Evolutionary conservation across 2,797 vertebrate genomes (phyloP), one percentile per base, ranked within the genome.

Genomic region (Myotis myotis): DNA sequence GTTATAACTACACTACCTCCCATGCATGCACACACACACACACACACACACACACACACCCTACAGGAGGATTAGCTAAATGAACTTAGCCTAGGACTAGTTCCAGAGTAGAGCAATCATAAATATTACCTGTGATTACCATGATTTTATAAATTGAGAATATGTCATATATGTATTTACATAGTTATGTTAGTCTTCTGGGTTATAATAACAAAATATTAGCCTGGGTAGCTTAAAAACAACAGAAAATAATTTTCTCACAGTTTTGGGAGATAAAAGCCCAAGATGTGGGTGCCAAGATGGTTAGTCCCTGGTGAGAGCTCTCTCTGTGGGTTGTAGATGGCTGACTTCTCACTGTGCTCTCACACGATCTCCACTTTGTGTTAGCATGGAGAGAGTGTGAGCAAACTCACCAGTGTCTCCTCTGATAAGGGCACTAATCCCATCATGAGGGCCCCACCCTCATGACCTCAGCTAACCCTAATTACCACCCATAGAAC

Each of bases 141-240:
- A 80, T 53, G 25, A 70, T 89, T 74, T 86, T 74, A 68, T 33
- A 86, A 66, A 75, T 49, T 3, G 25, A 75, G 49, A 81, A 47
- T n/a, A 55, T 81, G 11, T 36, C 38, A 72, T 17, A 44, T 55
- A 17, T 38, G 17, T 15, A 0, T 55, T 15, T 23, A 23, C n/a
- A 60, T 8, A 33, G 60, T 75, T 81, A 41, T 55, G n/a, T 38
- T 38, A 30, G 25, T 74, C 82, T 81, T 57, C 20, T 55, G 44
- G 9, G 30, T 15, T 87, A 11, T 11, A 41, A 38, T 47, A 64
- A 64, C 44, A 47, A 80, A 86, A 55, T 74, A 25, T 15, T 47
- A 94, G 53, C 44, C 13, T 47, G 22, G 53, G 20, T 81, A 76
- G 20, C 25, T 92, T 71, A 85, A 80, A 47, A 78, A 23, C 17